Evolutionary conservation across 2,888 invertebrate species (phyloP).

Genomic region (Agriotes lineatus): DNA sequence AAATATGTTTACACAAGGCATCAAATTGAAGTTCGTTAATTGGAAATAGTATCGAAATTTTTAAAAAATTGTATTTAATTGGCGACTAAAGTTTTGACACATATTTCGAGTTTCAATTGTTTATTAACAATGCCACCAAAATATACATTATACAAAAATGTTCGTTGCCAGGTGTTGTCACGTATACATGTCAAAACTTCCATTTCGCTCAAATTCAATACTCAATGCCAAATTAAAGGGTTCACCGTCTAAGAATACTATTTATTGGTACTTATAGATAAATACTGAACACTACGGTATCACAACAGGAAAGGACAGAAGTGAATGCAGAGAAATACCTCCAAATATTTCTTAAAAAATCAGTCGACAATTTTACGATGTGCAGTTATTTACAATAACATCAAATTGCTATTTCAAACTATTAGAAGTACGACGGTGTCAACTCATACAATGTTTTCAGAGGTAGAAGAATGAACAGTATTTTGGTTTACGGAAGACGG

Average conservation of each 20-base stretch:
- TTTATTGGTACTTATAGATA: conserved; percentile 21
- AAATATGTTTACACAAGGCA: too few relatives aligned
- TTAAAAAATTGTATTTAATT: too few relatives aligned
- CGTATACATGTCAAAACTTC: too few relatives aligned
- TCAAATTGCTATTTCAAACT: not conserved
- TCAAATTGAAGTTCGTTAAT: too few relatives aligned
- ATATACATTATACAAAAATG: too few relatives aligned
- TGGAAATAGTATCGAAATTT: too few relatives aligned
- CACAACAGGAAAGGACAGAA: conserved; percentile 1
- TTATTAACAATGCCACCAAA: too few relatives aligned
- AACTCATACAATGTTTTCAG: conserved; percentile 49
- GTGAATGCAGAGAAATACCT: not conserved
- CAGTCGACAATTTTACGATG: not conserved
- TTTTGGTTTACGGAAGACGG: conserved; percentile 52
- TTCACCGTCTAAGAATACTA: conserved; percentile 1
- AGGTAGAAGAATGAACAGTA: conserved; percentile 48
- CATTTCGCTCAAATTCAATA: too few relatives aligned
- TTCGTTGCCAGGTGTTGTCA: too few relatives aligned
- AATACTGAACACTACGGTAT: conserved; percentile 26
- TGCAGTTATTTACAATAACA: not conserved
- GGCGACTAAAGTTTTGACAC: too few relatives aligned
- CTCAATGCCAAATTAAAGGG: not conserved
- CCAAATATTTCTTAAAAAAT: not conserved
- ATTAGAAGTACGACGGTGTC: not conserved
- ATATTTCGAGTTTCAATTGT: too few relatives aligned